Percentiles rank a stretch among this genome's conserved stretches.
Conservation (phyloP, 2,113 vertebrate genomes). For the Pteropus alecto region DNA sequence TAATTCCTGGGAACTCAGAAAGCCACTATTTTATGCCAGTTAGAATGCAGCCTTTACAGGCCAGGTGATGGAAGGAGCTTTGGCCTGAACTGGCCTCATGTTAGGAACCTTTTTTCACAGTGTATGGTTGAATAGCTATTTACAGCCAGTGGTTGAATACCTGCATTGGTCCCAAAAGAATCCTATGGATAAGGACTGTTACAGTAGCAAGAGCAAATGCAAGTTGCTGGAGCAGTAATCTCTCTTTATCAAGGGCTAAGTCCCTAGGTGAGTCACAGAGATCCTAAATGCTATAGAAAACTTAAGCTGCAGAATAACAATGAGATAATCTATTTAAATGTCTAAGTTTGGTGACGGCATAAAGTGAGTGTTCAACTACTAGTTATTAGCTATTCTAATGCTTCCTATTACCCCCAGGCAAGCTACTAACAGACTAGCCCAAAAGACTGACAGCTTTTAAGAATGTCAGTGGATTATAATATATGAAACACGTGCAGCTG, state of each 20-base stretch:
- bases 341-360: background rate
- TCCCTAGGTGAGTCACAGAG: background rate
- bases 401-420: background rate
- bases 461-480: background rate
- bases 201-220: background rate
- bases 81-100: background rate
- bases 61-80: background rate
- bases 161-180: background rate
- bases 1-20: background rate
- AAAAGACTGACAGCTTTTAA: background rate
- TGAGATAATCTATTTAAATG: background rate
- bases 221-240: background rate
- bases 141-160: background rate
- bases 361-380: background rate
- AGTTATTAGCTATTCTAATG: background rate
- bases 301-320: background rate
- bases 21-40: background rate
- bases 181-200: background rate
- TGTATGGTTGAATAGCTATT: background rate
- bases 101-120: background rate
- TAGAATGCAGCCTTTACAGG: background rate
- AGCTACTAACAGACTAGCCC: background rate
- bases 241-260: slow-evolving; percentile 23
- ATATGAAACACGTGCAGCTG: background rate
- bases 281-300: background rate